phyloP scores from a whole-genome alignment of 2,797 vertebrate genomes.

The Mormyrus hasselquistii region DNA sequence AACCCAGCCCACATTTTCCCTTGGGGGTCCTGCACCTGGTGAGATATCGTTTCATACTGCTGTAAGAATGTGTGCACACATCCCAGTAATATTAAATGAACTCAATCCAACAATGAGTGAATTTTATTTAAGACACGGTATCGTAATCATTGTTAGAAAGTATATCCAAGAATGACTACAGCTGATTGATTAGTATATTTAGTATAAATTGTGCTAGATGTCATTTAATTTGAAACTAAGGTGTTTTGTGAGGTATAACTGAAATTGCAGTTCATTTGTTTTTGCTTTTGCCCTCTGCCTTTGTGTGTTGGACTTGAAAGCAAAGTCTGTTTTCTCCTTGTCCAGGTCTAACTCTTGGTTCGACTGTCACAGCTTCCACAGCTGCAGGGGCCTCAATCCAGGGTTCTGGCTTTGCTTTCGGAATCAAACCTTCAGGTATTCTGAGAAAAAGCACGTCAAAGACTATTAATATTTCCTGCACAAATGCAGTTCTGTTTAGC shows the following conservation, averaged over 20 bases:
- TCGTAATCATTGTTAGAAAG: not conserved
- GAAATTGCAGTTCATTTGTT: not conserved
- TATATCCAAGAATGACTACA: not conserved
- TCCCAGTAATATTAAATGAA: not conserved
- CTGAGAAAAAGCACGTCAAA: not conserved
- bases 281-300: not conserved
- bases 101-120: not conserved
- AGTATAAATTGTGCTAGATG: not conserved
- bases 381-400: constrained; percentile 35
- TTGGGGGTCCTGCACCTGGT: constrained; percentile 48
- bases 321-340: not conserved
- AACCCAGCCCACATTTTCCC: constrained; percentile 50
- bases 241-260: not conserved
- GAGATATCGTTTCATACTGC: constrained; percentile 19
- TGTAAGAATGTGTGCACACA: not conserved
- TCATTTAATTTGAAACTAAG: not conserved
- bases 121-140: not conserved
- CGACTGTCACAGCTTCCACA: constrained; percentile 25
- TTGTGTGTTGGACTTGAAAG: not conserved
- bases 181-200: not conserved
- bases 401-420: constrained; percentile 60
- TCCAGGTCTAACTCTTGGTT: constrained; percentile 47
- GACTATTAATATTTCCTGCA: not conserved
- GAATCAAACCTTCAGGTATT: constrained; percentile 66
- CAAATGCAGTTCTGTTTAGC: not conserved